Base-by-base conservation (phyloP, 2,113 vertebrate species). In the Gallinago undulata region DNA sequence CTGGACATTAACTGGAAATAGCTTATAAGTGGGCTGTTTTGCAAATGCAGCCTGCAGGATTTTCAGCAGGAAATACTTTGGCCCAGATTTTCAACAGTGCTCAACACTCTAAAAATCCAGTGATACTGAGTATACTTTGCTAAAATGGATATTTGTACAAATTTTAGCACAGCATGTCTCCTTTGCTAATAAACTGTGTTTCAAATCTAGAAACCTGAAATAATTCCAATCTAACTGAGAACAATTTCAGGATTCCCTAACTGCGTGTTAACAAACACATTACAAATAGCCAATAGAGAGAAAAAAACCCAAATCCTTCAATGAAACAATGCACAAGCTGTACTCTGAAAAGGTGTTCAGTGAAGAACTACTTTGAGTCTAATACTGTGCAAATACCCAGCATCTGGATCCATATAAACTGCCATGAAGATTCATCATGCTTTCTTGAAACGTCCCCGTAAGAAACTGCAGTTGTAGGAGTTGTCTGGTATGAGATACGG, bases 401-500 rank as follows among this genome's bases (percentile, higher is more conserved):
- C 79, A 53, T 37, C 84, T 82, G 90, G 91, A 76, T 75, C 89
- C 73, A 19, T 12, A 37, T 27, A 66, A 73, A 94, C 69, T 33
- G 37, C 89, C 7, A 5, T 47, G 90, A 79, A 60, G 90, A 85
- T 87, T 76, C 93, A 90, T 94, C 91, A 93, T 76, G 15, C 35
- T 53, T 70, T 87, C 90, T 67, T 69, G 57, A 78, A 89, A 57
- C 2, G 21, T 66, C 68, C 81, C 55, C 75, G 51, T 22, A 91
- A 94, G 92, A 28, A 78, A 43, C 66, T 35, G 74, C 89, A 57
- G 51, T 31, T 67, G 91, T 30, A 80, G 2, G 25, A 77, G 48
- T 68, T 89, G 96, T 70, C 90, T 88, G 73, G 23, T 31, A 2
- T 94, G 95, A 97, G 91, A 76, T 64, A 83, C 39, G 17, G 86